Conservation (phyloP, 2,797 vertebrate genomes). For the Melanotaenia maccullochi region DNA sequence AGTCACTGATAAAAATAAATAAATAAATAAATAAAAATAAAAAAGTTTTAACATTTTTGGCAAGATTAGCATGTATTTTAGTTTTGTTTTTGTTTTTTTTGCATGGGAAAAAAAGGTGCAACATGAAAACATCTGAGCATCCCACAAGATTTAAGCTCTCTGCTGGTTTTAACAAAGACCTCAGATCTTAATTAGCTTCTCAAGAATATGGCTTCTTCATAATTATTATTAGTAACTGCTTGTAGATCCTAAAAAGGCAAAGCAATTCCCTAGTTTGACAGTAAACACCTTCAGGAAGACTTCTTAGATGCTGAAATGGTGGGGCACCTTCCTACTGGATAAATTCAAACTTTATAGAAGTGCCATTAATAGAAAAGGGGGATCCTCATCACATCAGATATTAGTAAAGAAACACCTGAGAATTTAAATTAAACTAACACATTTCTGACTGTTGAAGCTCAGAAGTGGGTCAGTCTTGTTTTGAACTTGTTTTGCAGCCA, state of each 20-base stretch:
- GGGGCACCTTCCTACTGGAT: neutral
- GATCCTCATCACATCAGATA: neutral
- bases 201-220: neutral
- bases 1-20: too few species aligned
- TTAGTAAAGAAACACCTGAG: neutral
- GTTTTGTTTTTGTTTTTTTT: too few species aligned
- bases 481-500: neutral
- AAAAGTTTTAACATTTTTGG: too few species aligned
- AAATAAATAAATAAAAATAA: too few species aligned
- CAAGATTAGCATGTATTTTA: too few species aligned
- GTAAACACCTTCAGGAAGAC: neutral
- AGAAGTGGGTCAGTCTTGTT: slow-evolving; percentile 1
- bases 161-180: slow-evolving; percentile 2
- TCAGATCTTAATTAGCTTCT: neutral
- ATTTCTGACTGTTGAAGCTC: neutral
- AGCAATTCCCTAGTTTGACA: neutral
- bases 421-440: neutral
- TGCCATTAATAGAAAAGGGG: neutral
- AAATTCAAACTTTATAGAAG: neutral
- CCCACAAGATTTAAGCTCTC: neutral
- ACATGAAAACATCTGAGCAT: neutral
- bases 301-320: neutral
- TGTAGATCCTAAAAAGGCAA: neutral
- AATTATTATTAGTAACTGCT: neutral
- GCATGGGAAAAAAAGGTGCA: neutral